Evolutionary conservation across 2,113 vertebrate species (phyloP).

Genomic region (Hippocampus barbouri): DNA sequence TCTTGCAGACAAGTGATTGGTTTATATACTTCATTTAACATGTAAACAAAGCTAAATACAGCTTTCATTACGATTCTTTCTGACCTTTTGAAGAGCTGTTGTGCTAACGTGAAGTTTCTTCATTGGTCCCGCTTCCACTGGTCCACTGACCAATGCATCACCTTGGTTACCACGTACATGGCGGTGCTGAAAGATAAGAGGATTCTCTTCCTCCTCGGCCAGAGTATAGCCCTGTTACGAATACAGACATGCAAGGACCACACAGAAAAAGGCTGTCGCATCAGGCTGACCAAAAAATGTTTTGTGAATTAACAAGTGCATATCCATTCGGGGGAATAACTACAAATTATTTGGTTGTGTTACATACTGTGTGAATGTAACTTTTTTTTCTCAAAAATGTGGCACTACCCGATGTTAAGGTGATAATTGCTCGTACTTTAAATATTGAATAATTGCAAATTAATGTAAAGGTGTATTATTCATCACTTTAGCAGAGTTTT

Average conservation of each 20-base stretch:
- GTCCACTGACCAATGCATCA: constrained; percentile 82
- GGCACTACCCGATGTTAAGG: background rate
- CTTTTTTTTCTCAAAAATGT: constrained; percentile 11
- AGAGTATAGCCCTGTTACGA: constrained; percentile 88
- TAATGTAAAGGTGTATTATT: background rate
- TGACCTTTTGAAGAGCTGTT: constrained; percentile 94
- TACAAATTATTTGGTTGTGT: constrained; percentile 22
- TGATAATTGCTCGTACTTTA: background rate
- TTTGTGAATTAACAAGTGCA: constrained; percentile 30
- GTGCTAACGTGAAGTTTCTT: constrained; percentile 98
- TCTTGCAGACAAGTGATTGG: background rate
- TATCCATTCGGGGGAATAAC: constrained; percentile 28
- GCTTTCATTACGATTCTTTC: background rate
- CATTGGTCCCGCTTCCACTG: constrained; percentile 93
- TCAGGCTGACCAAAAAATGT: constrained; percentile 16
- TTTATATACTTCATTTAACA: constrained; percentile 25
- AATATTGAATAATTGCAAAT: background rate
- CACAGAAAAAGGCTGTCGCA: constrained; percentile 8
- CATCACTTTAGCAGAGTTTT: background rate
- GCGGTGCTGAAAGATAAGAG: constrained; percentile 91
- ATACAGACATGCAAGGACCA: constrained; percentile 21
- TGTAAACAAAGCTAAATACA: background rate
- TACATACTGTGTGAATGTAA: background rate
- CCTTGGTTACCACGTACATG: constrained; percentile 83
- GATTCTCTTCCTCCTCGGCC: constrained; percentile 95